These are phyloP conservation scores for Haplochromis burtoni DNA, from an alignment of 2,113 vertebrate genomes.

Conservation along the genomic window DNA sequence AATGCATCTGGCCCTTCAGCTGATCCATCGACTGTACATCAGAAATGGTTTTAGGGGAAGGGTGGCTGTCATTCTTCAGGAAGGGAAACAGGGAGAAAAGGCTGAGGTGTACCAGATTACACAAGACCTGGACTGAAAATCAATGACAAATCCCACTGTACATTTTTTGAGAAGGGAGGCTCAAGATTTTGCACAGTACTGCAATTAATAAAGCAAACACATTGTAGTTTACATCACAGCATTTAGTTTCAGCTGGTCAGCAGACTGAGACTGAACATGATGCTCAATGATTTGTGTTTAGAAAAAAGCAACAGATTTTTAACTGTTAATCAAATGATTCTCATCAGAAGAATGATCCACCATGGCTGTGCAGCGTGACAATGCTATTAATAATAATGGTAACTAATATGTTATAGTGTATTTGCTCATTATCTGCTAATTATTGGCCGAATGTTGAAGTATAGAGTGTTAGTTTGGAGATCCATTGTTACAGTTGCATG, in stretches of 20 bases:
- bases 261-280: neutral
- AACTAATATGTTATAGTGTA: neutral
- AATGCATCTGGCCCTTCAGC: neutral
- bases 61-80: neutral
- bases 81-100: neutral
- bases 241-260: neutral
- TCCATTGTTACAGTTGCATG: neutral
- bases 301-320: neutral
- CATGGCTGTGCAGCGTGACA: neutral
- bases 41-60: neutral
- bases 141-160: neutral
- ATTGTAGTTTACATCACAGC: neutral
- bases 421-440: neutral
- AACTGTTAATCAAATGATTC: neutral
- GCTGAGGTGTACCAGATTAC: neutral
- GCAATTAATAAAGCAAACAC: neutral
- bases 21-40: neutral
- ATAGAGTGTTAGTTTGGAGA: neutral
- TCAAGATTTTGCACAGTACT: neutral
- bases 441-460: neutral
- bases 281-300: neutral
- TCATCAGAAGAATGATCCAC: neutral
- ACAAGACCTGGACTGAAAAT: neutral
- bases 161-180: neutral
- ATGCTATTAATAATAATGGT: neutral